Percentiles rank a stretch among this genome's conserved stretches.
Evolutionary conservation across 2,888 invertebrate species (phyloP).

Genomic region (Microctonus aethiopoides): DNA sequence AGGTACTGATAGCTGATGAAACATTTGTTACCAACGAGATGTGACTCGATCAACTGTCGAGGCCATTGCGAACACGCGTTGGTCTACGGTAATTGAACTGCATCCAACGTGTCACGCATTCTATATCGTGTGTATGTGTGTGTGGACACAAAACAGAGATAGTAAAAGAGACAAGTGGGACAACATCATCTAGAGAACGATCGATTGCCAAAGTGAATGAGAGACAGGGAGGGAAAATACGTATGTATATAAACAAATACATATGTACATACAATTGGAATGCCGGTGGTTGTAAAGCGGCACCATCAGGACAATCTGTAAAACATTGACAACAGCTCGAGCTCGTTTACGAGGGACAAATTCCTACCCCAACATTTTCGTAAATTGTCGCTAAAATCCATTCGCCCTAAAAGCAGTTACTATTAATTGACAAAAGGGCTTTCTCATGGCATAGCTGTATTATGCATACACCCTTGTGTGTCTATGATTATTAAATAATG

Average conservation of each 20-base stretch:
- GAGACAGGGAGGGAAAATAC: too few species aligned
- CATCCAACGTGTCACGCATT: conserved; percentile 19
- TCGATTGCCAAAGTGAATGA: conserved; percentile 32
- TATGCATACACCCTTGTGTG: not conserved
- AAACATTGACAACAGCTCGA: conserved; percentile 40
- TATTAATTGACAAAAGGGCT: not conserved
- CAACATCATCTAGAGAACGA: too few species aligned
- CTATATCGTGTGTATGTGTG: not conserved
- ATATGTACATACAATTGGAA: conserved; percentile 37
- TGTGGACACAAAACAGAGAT: not conserved
- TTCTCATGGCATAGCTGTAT: not conserved
- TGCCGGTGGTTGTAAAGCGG: conserved; percentile 36
- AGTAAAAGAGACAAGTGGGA: conserved; percentile 5
- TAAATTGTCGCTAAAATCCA: conserved; percentile 7
- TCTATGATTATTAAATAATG: too few species aligned
- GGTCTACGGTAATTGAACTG: conserved; percentile 27
- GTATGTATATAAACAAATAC: conserved; percentile 21
- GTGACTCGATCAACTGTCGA: conserved; percentile 26
- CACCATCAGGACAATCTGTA: conserved; percentile 32
- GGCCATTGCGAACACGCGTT: conserved; percentile 22
- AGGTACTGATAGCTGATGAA: conserved; percentile 15
- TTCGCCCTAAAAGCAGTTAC: not conserved
- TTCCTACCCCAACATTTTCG: conserved; percentile 8
- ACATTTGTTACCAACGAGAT: conserved; percentile 19
- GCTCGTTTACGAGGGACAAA: conserved; percentile 14